Base-by-base conservation (phyloP, 1,140 invertebrate species). In the Nasonia longicornis region DNA sequence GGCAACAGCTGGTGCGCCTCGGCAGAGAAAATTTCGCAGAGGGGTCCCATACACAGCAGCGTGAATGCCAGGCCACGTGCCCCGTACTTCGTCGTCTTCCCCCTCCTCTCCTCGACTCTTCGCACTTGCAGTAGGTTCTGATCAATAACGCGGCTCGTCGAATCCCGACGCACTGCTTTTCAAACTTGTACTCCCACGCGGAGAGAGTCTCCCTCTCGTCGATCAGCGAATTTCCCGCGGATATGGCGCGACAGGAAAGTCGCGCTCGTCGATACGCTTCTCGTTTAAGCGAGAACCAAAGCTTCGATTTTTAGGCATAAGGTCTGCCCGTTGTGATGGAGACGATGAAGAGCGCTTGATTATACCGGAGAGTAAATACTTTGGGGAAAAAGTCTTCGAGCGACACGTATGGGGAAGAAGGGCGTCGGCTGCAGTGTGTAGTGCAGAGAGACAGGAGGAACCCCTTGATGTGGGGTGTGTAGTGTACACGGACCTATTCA, bases 1-100 rank as follows among this genome's bases (percentile, higher is more conserved):
- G 81, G 83, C 83, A 84, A 84, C 83, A 84, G 83, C 83, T 83
- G 79, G 52, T 81, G 72, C 20, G 16, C 52, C 10, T 6, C 45
- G 48, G 42, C 20, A 74, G 72, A 26, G 52, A 58, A 20, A 58
- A 58, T 58, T 58, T 58, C 1, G 52, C 52, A 3, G 52, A 58
- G 20, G 52, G 52, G 52, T 58, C 52, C 52, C 7, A 58, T n/a
- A 16, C 6, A 58, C 14, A 26, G 26, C 26, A 26, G 26, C 16
- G n/a, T n/a, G 52, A 58, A n/a, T 58, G 16, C 1, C 26, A 26
- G 26, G 52, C 52, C 52, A 58, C 52, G 52, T 58, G 52, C 52
- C 52, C 52, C 4, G 52, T 16, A 58, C 52, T 58, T 58, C 52
- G 52, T 58, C 52, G 20, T 58, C 52, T 58, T 58, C 52, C 52